Evolutionary conservation across 2,888 invertebrate genomes (phyloP).

Genomic region (Tethea ocularis): DNA sequence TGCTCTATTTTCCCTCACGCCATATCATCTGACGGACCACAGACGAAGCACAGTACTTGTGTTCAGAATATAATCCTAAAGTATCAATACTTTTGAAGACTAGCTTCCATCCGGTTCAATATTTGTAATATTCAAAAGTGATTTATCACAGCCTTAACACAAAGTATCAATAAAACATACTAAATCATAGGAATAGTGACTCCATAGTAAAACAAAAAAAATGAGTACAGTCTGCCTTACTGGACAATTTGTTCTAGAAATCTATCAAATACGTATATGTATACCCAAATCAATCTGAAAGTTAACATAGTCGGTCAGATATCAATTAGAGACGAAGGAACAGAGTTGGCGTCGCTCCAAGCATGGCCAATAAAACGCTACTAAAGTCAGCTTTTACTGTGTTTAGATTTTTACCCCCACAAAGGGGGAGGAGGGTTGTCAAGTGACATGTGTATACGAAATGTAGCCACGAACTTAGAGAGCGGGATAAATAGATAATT

Average conservation of each 20-base stretch:
- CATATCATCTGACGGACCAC: too few relatives aligned
- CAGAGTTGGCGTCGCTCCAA: constrained; percentile 69
- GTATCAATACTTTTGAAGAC: too few relatives aligned
- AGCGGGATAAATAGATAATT: constrained; percentile 40
- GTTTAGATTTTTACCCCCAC: constrained; percentile 70
- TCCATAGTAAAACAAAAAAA: not conserved
- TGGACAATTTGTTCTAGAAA: not conserved
- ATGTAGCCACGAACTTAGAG: constrained; percentile 48
- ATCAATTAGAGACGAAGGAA: constrained; percentile 74
- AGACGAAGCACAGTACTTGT: too few relatives aligned
- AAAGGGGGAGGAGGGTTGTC: constrained; percentile 37
- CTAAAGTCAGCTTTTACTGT: constrained; percentile 71
- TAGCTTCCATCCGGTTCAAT: too few relatives aligned
- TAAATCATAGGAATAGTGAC: too few relatives aligned
- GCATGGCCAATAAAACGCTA: constrained; percentile 72
- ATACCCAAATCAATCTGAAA: constrained; percentile 43
- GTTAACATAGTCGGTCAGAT: constrained; percentile 65
- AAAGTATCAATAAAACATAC: too few relatives aligned
- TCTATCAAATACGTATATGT: not conserved
- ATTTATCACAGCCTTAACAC: too few relatives aligned
- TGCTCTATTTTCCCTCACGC: too few relatives aligned
- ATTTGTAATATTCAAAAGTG: too few relatives aligned
- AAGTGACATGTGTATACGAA: constrained; percentile 55
- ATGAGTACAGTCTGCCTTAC: not conserved
- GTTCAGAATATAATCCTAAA: too few relatives aligned